Percentiles rank a stretch among this genome's conserved stretches.
These are phyloP conservation scores for Chiridota heheva DNA, from an alignment of 35 echinoderm and acorn worm genomes.

Conservation along the genomic window DNA sequence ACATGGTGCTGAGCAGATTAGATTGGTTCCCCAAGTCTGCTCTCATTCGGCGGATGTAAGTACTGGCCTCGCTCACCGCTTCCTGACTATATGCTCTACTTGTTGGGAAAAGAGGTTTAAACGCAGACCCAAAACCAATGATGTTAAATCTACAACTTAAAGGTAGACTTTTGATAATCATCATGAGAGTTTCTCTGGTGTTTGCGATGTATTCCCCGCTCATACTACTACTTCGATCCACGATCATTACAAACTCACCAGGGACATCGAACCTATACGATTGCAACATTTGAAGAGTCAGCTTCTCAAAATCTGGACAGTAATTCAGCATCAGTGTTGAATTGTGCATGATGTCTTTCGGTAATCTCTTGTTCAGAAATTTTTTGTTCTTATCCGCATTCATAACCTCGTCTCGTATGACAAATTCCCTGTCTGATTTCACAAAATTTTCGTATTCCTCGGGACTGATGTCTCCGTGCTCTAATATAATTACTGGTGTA, in stretches of 20 bases:
- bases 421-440: slow-evolving; percentile 76
- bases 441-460: slow-evolving; percentile 87
- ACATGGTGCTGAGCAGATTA: slow-evolving; percentile 67
- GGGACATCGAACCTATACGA: slow-evolving; percentile 83
- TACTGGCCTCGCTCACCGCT: slow-evolving; percentile 82
- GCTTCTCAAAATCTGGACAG: slow-evolving; percentile 84
- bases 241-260: slow-evolving; percentile 89
- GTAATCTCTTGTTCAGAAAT: slow-evolving; percentile 68
- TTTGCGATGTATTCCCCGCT: slow-evolving; percentile 96
- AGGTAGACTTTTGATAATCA: slow-evolving; percentile 92
- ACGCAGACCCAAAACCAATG: slow-evolving; percentile 88
- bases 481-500: slow-evolving; percentile 84
- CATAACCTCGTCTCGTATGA: slow-evolving; percentile 10
- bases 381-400: slow-evolving; percentile 30
- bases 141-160: slow-evolving; percentile 91
- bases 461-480: slow-evolving; percentile 94
- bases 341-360: slow-evolving; percentile 98
- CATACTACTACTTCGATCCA: slow-evolving; percentile 95
- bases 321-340: slow-evolving; percentile 93
- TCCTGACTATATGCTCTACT: slow-evolving; percentile 94
- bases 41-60: slow-evolving; percentile 80
- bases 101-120: slow-evolving; percentile 86
- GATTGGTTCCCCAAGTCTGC: slow-evolving; percentile 85
- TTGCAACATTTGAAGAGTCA: slow-evolving; percentile 68
- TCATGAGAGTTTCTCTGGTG: slow-evolving; percentile 86